Percentiles rank a stretch among this genome's conserved stretches.
Evolutionary conservation across 2,113 vertebrate species (phyloP).

Genomic region (Mustela nigripes): DNA sequence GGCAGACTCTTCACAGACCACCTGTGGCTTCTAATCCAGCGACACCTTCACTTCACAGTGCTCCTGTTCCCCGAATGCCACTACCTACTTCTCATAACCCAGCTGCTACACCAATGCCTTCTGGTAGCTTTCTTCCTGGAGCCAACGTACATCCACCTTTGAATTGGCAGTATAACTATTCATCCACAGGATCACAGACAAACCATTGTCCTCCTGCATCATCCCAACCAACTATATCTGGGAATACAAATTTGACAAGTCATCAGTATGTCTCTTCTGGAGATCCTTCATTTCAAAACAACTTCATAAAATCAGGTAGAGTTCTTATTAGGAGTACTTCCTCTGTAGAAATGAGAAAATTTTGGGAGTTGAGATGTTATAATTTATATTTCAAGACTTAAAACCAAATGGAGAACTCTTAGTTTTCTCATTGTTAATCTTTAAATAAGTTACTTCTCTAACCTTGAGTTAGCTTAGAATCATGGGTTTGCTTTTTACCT

Average conservation of each 20-base stretch:
- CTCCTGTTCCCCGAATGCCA: slow-evolving; percentile 81
- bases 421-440: neutral
- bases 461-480: slow-evolving; percentile 51
- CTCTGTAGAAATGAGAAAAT: slow-evolving; percentile 44
- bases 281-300: slow-evolving; percentile 87
- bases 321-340: slow-evolving; percentile 19
- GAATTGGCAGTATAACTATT: slow-evolving; percentile 91
- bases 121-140: slow-evolving; percentile 88
- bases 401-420: neutral
- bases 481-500: slow-evolving; percentile 40
- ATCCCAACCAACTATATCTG: slow-evolving; percentile 78
- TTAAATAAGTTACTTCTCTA: slow-evolving; percentile 48
- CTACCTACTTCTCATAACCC: slow-evolving; percentile 86
- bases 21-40: slow-evolving; percentile 84
- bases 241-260: slow-evolving; percentile 85
- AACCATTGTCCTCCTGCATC: slow-evolving; percentile 86
- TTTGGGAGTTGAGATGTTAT: slow-evolving; percentile 38
- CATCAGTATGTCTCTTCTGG: slow-evolving; percentile 87
- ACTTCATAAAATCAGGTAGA: slow-evolving; percentile 88
- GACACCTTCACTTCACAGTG: slow-evolving; percentile 80
- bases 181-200: slow-evolving; percentile 77
- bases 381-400: slow-evolving; percentile 47
- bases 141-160: slow-evolving; percentile 84
- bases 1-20: slow-evolving; percentile 89
- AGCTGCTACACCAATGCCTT: slow-evolving; percentile 86